A percentile compares a stretch with the other conserved stretches of the same genome.
Conservation (phyloP, 1,140 invertebrate genomes). For the Bombyx mori region ASM3026992v2 NC_085111.1:5420501-5421000, state of each 20-base stretch:
- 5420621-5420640: too few relatives aligned
- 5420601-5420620: conserved; percentile 15
- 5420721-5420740: conserved; percentile 30
- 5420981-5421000: too few relatives aligned
- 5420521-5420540: neutral
- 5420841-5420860: conserved; percentile 8
- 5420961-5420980: too few relatives aligned
- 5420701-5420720: conserved; percentile 53
- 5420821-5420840: conserved; percentile 52
- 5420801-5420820: conserved; percentile 38
- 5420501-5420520: too few relatives aligned
- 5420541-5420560: neutral
- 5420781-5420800: conserved; percentile 70
- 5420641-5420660: too few relatives aligned
- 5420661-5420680: conserved; percentile 33
- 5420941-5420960: too few relatives aligned
- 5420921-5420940: too few relatives aligned
- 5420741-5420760: conserved; percentile 44
- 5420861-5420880: too few relatives aligned
- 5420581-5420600: conserved; percentile 5
- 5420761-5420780: conserved; percentile 62
- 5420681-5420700: conserved; percentile 60
- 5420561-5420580: neutral
- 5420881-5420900: too few relatives aligned
- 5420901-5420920: too few relatives aligned